Percentiles rank a stretch among this genome's conserved stretches.
Evolutionary conservation across 1,140 invertebrate species (phyloP).

Genomic region (Coptotermes formosanus): DNA sequence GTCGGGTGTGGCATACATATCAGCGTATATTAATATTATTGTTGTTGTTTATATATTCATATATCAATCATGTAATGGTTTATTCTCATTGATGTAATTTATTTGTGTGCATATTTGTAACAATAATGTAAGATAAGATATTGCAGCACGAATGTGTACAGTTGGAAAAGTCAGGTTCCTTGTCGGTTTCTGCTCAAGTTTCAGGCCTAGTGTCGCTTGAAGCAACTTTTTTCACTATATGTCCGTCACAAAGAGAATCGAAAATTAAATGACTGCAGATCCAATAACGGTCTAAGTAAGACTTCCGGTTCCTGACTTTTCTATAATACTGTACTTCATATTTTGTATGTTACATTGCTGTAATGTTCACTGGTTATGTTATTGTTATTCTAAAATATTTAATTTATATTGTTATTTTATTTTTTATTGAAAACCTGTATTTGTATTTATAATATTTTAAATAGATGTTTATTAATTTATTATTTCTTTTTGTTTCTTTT

Average conservation of each 20-base stretch:
- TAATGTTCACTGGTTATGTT: background rate
- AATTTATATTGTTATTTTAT: conserved; percentile 22
- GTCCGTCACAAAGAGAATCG: background rate
- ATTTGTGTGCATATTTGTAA: background rate
- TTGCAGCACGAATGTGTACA: background rate
- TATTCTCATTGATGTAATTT: background rate
- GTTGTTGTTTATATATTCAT: background rate
- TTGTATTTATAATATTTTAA: conserved; percentile 15
- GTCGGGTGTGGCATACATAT: background rate
- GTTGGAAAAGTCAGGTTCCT: background rate
- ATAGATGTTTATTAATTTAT: conserved; percentile 42
- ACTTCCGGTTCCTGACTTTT: background rate
- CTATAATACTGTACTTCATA: background rate
- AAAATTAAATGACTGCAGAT: background rate
- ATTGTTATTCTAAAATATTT: background rate
- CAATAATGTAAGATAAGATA: background rate
- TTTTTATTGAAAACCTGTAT: conserved; percentile 17
- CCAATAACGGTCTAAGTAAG: background rate
- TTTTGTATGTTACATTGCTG: background rate
- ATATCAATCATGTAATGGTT: background rate
- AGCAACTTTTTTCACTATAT: background rate
- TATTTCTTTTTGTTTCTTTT: conserved; percentile 64
- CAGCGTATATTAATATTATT: background rate
- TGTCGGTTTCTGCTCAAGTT: background rate
- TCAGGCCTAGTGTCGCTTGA: background rate